Evolutionary conservation across 2,888 invertebrate genomes (phyloP).

Genomic region (Dryococelus australis): DNA sequence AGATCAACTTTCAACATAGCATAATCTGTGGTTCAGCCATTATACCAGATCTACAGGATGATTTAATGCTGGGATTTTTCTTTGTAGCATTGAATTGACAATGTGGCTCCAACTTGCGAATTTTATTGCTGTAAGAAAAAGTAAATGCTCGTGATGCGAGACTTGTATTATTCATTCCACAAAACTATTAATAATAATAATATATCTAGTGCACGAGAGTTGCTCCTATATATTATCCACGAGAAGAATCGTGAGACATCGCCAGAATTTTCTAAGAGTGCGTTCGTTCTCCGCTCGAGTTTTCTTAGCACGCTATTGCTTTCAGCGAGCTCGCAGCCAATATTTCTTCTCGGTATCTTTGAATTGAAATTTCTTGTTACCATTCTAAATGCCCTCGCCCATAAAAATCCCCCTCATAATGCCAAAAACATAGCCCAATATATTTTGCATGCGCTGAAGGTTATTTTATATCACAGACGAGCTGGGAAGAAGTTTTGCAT

Average conservation of each 20-base stretch:
- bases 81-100: no score
- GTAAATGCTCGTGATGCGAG: no score
- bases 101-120: no score
- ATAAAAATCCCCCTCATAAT: constrained; percentile 22
- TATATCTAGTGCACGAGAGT: not conserved
- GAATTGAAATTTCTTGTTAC: constrained; percentile 29
- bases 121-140: no score
- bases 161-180: no score
- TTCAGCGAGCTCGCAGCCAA: not conserved
- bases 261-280: not conserved
- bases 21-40: no score
- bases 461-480: constrained; percentile 7
- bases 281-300: not conserved
- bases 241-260: not conserved
- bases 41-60: no score
- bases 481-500: not conserved
- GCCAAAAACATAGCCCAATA: constrained; percentile 29
- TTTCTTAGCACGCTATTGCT: constrained; percentile 10
- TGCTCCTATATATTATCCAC: not conserved
- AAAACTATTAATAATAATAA: no score
- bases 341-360: constrained; percentile 23
- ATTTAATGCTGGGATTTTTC: no score
- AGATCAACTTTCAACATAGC: no score
- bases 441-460: constrained; percentile 6
- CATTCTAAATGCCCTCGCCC: constrained; percentile 28